phyloP scores from a whole-genome alignment of 2,888 invertebrate genomes.

The Heliothis peltigera region DNA sequence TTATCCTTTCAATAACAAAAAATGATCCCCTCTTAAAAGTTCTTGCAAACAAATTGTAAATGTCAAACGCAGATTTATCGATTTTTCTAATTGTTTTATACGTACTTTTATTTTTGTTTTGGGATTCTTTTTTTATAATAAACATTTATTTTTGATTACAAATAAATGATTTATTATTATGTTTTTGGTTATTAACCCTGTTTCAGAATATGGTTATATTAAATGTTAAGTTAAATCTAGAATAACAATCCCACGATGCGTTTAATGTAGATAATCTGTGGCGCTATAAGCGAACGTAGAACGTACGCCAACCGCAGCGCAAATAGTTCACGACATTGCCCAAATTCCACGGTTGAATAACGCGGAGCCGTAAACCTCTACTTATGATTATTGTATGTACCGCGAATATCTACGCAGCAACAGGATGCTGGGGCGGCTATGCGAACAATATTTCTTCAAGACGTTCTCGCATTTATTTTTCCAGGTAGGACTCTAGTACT shows the following conservation, averaged over 20 bases:
- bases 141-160: background rate
- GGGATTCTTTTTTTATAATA: background rate
- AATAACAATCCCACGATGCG: conserved; percentile 11
- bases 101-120: background rate
- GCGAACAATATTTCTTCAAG: conserved; percentile 43
- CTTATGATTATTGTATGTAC: conserved; percentile 55
- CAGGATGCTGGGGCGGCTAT: conserved; percentile 25
- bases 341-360: conserved; percentile 48
- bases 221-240: background rate
- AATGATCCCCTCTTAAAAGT: conserved; percentile 16
- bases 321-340: conserved; percentile 54
- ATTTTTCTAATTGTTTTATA: background rate
- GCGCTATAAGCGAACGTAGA: conserved; percentile 11
- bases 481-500: conserved; percentile 37
- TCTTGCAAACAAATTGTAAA: conserved; percentile 24
- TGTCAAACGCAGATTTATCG: conserved; percentile 28
- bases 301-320: conserved; percentile 31
- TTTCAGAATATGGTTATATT: background rate
- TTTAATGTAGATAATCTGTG: conserved; percentile 27
- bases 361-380: conserved; percentile 43
- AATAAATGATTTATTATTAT: background rate
- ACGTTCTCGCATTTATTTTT: conserved; percentile 44
- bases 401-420: conserved; percentile 32
- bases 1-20: conserved; percentile 3
- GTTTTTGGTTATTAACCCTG: background rate